Conservation (phyloP, 37 sponge, comb jelly and placozoan species). For the Oopsacas minuta region DNA sequence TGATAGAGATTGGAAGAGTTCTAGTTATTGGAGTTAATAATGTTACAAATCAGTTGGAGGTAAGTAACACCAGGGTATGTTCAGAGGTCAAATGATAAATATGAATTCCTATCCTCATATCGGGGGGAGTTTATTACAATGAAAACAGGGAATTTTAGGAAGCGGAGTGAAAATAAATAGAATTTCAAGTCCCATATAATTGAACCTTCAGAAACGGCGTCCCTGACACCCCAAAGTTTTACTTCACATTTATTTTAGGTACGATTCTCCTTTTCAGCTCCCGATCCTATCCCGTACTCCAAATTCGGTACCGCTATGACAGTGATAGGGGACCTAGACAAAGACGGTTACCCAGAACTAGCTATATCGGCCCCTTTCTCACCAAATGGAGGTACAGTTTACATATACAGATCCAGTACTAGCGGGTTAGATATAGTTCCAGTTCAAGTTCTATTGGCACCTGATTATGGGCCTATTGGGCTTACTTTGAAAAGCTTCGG, state of each 20-base stretch:
- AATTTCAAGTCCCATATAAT: no score
- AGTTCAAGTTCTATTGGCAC: not conserved
- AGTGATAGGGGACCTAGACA: not conserved
- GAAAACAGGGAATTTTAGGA: no score
- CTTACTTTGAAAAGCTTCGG: not conserved
- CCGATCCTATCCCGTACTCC: not conserved
- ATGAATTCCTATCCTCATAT: no score
- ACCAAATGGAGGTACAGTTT: not conserved
- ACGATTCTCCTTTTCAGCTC: not conserved
- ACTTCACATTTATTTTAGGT: no score
- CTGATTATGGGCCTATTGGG: not conserved
- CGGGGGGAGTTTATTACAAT: no score
- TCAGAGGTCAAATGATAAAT: no score
- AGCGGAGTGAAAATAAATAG: no score
- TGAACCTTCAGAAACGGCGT: no score
- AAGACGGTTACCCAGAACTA: not conserved
- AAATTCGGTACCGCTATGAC: not conserved
- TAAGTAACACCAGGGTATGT: no score
- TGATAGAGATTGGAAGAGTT: not conserved
- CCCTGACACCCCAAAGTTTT: no score
- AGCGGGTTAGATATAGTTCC: not conserved
- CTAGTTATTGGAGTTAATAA: not conserved
- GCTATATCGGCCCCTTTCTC: not conserved
- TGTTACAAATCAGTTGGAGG: not conserved
- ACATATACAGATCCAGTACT: not conserved